phyloP scores from a whole-genome alignment of 2,113 vertebrate species.

The Felis chaus region DNA sequence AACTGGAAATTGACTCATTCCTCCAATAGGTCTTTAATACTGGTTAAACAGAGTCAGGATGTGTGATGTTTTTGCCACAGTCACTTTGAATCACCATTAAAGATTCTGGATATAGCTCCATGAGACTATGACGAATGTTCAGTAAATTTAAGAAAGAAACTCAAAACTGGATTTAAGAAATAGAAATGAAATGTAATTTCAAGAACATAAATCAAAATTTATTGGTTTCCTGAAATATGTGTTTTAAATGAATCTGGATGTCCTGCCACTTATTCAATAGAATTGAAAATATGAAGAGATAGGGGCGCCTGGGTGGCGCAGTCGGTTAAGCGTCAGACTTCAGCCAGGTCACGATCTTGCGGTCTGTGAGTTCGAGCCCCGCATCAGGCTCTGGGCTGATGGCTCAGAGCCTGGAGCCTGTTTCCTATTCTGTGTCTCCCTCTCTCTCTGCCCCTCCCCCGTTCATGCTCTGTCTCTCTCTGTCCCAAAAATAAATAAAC shows the following conservation, averaged over 20 bases:
- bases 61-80: not conserved
- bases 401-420: no score
- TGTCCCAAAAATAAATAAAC: no score
- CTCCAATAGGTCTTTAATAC: not conserved
- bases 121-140: conserved; percentile 9
- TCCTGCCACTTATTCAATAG: conserved; percentile 17
- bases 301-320: no score
- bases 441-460: no score
- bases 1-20: not conserved
- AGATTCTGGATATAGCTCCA: not conserved
- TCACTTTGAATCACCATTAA: not conserved
- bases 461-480: no score
- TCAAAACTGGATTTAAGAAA: conserved; percentile 44
- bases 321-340: no score
- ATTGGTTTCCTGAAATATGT: not conserved
- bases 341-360: no score
- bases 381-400: no score
- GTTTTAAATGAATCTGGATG: conserved; percentile 35
- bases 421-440: no score
- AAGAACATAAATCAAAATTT: conserved; percentile 26
- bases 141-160: conserved; percentile 46
- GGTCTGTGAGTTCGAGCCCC: no score
- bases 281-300: not conserved
- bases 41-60: not conserved
- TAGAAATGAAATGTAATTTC: conserved; percentile 37